These are phyloP conservation scores for Trichomycterus rosablanca DNA, from an alignment of 2,113 vertebrate genomes.

Conservation along the genomic window DNA sequence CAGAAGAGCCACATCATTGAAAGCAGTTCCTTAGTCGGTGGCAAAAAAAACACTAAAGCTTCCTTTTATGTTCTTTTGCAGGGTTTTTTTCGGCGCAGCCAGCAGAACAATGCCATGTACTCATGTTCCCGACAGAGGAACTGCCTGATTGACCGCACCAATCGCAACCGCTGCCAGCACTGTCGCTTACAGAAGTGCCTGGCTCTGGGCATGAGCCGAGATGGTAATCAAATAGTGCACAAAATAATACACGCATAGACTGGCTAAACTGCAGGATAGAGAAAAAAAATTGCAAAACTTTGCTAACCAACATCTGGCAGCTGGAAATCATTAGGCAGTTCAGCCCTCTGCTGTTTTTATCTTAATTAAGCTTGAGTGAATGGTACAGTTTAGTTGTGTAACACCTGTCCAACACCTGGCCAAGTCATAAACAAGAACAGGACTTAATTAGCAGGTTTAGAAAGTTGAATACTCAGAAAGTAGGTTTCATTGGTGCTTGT, in stretches of 20 bases:
- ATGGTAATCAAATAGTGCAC: constrained; percentile 63
- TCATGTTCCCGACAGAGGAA: constrained; percentile 88
- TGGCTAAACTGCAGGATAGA: neutral
- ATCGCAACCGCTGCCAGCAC: constrained; percentile 91
- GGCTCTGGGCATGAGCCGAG: constrained; percentile 85
- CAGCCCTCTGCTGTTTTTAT: neutral
- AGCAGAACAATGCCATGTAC: constrained; percentile 89
- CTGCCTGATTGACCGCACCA: constrained; percentile 87
- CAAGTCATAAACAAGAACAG: too few species aligned
- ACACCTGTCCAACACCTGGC: too few species aligned
- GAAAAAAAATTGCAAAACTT: neutral
- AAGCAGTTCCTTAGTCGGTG: neutral
- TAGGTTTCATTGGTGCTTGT: too few species aligned
- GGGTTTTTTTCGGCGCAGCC: constrained; percentile 88
- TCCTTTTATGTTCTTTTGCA: constrained; percentile 31
- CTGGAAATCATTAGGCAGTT: too few species aligned
- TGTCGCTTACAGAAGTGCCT: constrained; percentile 90
- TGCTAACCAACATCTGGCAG: neutral
- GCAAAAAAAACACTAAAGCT: neutral
- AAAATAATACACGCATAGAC: neutral
- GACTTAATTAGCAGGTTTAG: too few species aligned
- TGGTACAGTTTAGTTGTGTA: too few species aligned
- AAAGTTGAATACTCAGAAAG: too few species aligned
- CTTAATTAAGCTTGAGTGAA: too few species aligned
- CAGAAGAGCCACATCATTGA: neutral